Conservation (phyloP, 1,140 invertebrate species). For the Varroa destructor region DNA sequence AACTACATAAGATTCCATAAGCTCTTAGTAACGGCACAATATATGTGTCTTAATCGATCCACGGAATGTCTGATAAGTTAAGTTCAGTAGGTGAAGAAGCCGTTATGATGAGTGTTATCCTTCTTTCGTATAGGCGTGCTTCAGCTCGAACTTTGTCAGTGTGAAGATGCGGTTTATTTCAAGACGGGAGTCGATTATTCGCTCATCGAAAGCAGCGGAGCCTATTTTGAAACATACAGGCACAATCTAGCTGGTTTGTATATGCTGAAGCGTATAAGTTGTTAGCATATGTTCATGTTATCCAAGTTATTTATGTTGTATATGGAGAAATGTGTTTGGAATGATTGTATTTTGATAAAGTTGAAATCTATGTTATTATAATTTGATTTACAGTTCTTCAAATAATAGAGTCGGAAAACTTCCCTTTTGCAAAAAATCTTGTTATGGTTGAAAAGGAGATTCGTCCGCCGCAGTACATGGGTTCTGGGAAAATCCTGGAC, state of each 20-base stretch:
- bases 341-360: too few species aligned
- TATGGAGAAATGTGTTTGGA: not conserved
- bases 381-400: not conserved
- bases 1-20: too few species aligned
- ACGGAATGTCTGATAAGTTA: too few species aligned
- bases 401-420: not conserved
- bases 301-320: not conserved
- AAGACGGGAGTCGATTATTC: constrained; percentile 27
- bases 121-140: not conserved
- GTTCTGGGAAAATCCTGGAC: not conserved
- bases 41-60: too few species aligned
- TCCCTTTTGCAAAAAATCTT: not conserved
- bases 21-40: too few species aligned
- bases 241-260: constrained; percentile 42
- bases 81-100: too few species aligned
- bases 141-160: constrained; percentile 18
- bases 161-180: constrained; percentile 28
- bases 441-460: not conserved
- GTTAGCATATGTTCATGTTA: not conserved
- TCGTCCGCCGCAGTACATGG: not conserved
- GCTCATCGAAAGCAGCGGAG: constrained; percentile 43
- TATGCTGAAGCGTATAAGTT: constrained; percentile 31
- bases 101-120: too few species aligned
- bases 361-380: too few species aligned
- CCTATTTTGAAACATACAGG: constrained; percentile 45